Conservation (phyloP, 2,797 vertebrate genomes). For the Gallinago solitaria region DNA sequence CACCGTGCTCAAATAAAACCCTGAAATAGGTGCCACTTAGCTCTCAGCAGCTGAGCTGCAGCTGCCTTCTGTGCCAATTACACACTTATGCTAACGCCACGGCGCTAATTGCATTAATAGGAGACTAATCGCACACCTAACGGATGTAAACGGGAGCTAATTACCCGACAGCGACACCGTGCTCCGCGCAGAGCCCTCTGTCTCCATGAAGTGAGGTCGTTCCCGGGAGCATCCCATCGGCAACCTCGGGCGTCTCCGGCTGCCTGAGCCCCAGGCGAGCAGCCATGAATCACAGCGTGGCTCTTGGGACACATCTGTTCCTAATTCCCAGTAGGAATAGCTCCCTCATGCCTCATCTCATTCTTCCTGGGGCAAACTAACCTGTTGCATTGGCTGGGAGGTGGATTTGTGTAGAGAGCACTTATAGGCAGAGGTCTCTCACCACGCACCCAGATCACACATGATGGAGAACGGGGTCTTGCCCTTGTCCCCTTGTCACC, state of each 20-base stretch:
- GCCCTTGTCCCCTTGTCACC: neutral
- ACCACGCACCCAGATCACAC: neutral
- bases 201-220: rapidly evolving
- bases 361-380: neutral
- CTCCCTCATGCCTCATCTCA: neutral
- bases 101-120: constrained; percentile 32
- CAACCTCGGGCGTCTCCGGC: rapidly evolving
- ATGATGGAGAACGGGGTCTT: neutral
- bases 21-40: rapidly evolving
- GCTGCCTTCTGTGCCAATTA: neutral
- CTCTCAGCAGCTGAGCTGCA: neutral
- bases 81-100: neutral
- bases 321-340: neutral
- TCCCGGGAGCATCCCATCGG: neutral
- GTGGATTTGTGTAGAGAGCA: neutral
- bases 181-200: rapidly evolving
- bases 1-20: neutral
- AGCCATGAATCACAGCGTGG: rapidly evolving
- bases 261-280: rapidly evolving
- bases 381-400: neutral
- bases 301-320: neutral
- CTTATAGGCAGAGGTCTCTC: rapidly evolving
- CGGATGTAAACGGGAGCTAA: neutral
- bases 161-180: neutral
- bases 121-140: constrained; percentile 10